phyloP scores from a whole-genome alignment of 64 coral and sea anemone species.

The Platygyra sinensis region DNA sequence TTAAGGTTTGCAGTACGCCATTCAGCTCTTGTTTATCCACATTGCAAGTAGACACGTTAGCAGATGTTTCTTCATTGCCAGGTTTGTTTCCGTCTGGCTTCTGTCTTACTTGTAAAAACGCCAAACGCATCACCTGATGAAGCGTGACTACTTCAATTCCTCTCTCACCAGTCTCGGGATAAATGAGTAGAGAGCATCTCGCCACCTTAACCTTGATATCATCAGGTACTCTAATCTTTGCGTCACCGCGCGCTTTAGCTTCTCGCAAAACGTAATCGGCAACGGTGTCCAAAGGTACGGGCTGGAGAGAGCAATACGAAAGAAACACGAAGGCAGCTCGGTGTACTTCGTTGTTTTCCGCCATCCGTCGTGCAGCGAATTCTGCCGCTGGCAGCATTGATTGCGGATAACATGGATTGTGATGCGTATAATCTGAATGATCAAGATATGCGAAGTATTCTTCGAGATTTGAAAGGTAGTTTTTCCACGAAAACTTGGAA shows the following conservation, averaged over 20 bases:
- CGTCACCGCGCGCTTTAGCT: not conserved
- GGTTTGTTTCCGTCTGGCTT: not conserved
- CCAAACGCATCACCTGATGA: conserved; percentile 84
- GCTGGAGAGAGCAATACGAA: conserved; percentile 77
- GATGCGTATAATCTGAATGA: conserved; percentile 70
- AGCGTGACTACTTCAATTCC: conserved; percentile 80
- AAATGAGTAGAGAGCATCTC: conserved; percentile 84
- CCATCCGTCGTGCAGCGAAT: conserved; percentile 85
- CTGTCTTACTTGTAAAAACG: conserved; percentile 68
- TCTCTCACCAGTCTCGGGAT: conserved; percentile 69
- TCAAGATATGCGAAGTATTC: conserved; percentile 69
- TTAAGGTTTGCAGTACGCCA: conserved; percentile 27
- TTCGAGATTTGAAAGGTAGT: conserved; percentile 62
- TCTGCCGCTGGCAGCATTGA: conserved; percentile 81
- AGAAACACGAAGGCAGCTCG: conserved; percentile 77
- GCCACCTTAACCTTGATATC: conserved; percentile 78
- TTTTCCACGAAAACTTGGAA: conserved; percentile 77
- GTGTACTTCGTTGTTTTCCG: conserved; percentile 64
- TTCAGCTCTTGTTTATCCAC: not conserved
- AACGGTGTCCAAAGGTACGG: conserved; percentile 76
- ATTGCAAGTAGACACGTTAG: no score
- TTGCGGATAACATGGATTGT: conserved; percentile 80
- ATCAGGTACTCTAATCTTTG: conserved; percentile 30
- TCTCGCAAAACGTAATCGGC: conserved; percentile 48
- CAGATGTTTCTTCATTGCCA: not conserved